A percentile compares a stretch with the other conserved stretches of the same genome.
These are phyloP conservation scores for Mantis religiosa DNA, from an alignment of 2,888 invertebrate species.

Conservation along the genomic window DNA sequence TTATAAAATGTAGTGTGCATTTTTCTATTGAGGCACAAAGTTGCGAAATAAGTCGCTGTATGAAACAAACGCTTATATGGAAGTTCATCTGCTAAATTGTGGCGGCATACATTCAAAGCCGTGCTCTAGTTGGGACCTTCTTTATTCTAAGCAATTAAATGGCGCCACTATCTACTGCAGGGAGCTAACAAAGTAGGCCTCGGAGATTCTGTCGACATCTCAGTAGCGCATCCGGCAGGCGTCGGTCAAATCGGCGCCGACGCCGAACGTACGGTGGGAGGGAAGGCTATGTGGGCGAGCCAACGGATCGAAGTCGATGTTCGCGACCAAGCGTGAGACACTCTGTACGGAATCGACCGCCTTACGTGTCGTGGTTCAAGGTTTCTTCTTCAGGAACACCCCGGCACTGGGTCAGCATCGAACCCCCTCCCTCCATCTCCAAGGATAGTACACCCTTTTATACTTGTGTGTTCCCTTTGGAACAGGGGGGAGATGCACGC, in stretches of 20 bases:
- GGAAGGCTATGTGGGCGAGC: not conserved
- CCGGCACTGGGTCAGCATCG: not conserved
- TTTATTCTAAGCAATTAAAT: no score
- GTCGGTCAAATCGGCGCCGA: constrained; percentile 6
- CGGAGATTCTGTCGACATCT: not conserved
- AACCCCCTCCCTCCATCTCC: not conserved
- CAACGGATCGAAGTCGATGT: not conserved
- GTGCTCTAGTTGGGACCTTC: no score
- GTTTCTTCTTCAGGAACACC: not conserved
- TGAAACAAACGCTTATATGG: no score
- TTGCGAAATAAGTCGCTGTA: no score
- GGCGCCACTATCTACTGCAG: no score
- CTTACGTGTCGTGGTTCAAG: not conserved
- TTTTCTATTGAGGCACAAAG: no score
- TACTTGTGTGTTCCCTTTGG: not conserved
- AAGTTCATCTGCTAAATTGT: no score
- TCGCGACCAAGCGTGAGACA: not conserved
- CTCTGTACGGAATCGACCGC: not conserved
- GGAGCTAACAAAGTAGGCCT: not conserved
- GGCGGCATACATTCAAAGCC: no score
- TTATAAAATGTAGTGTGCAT: no score
- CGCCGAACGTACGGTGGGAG: not conserved
- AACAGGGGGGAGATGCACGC: not conserved
- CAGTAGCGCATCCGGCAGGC: not conserved
- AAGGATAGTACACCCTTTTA: not conserved